These are phyloP conservation scores for Pandemis heparana DNA, from an alignment of 2,888 invertebrate genomes.

Conservation along the genomic window DNA sequence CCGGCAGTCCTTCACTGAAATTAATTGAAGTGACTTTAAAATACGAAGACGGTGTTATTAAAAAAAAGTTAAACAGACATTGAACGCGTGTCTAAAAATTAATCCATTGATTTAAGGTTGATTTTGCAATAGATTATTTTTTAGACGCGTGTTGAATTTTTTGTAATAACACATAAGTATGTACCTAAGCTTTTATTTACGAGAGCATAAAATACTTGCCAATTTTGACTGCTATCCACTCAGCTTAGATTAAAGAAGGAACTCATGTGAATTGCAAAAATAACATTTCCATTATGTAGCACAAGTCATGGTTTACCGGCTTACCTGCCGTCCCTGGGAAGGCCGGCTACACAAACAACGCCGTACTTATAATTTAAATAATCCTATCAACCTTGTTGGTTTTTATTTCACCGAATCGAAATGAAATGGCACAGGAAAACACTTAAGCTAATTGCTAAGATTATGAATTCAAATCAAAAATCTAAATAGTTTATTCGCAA, in stretches of 20 bases:
- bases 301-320: neutral
- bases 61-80: no score
- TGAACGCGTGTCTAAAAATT: no score
- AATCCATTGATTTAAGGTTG: no score
- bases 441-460: neutral
- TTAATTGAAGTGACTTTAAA: no score
- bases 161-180: no score
- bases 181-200: neutral
- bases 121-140: no score
- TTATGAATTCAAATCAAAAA: neutral
- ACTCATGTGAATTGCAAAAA: conserved; percentile 20
- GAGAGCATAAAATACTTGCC: neutral
- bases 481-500: no score
- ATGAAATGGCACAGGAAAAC: neutral
- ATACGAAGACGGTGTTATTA: no score
- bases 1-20: neutral
- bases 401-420: neutral
- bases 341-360: neutral
- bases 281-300: conserved; percentile 27
- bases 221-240: neutral
- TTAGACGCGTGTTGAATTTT: no score
- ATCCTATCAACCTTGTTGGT: conserved; percentile 2
- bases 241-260: neutral
- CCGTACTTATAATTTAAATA: conserved; percentile 5
- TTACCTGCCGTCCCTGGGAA: neutral